Evolutionary conservation across 2,113 vertebrate genomes (phyloP), one percentile per base, ranked within the genome.

Genomic region (Bubo scandiacus): DNA sequence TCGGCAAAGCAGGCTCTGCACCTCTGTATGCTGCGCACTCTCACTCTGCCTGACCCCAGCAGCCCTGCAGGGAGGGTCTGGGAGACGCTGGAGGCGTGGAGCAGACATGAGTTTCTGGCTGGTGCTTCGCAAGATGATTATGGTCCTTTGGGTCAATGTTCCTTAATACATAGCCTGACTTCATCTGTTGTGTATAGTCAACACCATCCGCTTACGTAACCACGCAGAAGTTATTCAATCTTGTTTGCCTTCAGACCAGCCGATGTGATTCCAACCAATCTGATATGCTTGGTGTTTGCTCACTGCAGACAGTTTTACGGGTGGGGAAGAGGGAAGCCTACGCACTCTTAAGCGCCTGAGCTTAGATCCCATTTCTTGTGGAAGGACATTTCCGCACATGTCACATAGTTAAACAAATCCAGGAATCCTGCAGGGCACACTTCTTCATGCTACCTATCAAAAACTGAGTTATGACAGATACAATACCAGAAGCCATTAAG

Each of bases 41-140:
- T 42, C 0, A 0, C 63, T 88, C 89, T 0, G 1, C 79, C 95
- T 95, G 96, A 93, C 55, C 90, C 86, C 87, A 92, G 58, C 74
- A 94, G 92, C 90, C 84, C 93, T 75, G 87, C 73, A 92, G 96
- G 94, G 96, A 97, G 92, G 94, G 87, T 80, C 92, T 94, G 78
- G 45, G 90, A 95, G 92, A 95, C 1, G 0, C 66, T 86, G 95
- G 78, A 90, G 92, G 94, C 70, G 19, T 88, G 80, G 81, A 84
- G 78, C 93, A 97, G 96, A 95, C 91, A 43, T 15, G 70, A 89
- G 47, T 75, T 91, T 81, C 84, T 97, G 94, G 86, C 77, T 80
- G 61, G 40, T 29, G 81, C 87, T 94, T 90, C 78, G 55, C n/a
- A 83, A 40, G 55, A 91, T 96, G 96, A 96, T 67, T 13, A 70